phyloP scores from a whole-genome alignment of 1,140 invertebrate genomes.

The Drosophila virilis region DNA sequence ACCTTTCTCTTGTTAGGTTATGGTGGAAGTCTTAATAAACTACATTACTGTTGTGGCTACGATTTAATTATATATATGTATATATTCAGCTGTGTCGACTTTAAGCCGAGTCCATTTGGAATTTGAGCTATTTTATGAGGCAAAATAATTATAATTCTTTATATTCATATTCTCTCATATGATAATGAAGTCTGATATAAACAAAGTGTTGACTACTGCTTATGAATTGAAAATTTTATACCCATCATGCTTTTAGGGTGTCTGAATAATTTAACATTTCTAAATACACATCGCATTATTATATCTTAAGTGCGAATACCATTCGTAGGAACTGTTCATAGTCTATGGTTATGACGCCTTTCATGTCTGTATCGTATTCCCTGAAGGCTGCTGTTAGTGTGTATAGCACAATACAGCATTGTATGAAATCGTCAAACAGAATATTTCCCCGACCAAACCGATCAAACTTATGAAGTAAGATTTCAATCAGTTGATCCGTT shows the following conservation, averaged over 20 bases:
- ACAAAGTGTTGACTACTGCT: neutral
- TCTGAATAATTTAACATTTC: neutral
- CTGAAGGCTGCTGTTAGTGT: conserved; percentile 94
- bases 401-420: conserved; percentile 95
- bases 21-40: no score
- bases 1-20: no score
- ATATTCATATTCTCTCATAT: no score
- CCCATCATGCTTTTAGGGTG: no score
- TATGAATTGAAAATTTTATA: no score
- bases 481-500: conserved; percentile 91
- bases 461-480: conserved; percentile 96
- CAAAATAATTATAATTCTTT: no score
- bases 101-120: no score
- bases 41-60: no score
- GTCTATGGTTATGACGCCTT: conserved; percentile 96
- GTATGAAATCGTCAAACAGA: conserved; percentile 99
- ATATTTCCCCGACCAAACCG: conserved; percentile 93
- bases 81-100: no score
- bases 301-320: conserved; percentile 96
- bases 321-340: conserved; percentile 98
- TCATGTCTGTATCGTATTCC: conserved; percentile 94
- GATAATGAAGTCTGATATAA: neutral
- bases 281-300: conserved; percentile 37
- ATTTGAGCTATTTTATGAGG: no score
- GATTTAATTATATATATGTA: no score